phyloP scores from a whole-genome alignment of 2,797 vertebrate species.

The Dicrostonyx torquatus region DNA sequence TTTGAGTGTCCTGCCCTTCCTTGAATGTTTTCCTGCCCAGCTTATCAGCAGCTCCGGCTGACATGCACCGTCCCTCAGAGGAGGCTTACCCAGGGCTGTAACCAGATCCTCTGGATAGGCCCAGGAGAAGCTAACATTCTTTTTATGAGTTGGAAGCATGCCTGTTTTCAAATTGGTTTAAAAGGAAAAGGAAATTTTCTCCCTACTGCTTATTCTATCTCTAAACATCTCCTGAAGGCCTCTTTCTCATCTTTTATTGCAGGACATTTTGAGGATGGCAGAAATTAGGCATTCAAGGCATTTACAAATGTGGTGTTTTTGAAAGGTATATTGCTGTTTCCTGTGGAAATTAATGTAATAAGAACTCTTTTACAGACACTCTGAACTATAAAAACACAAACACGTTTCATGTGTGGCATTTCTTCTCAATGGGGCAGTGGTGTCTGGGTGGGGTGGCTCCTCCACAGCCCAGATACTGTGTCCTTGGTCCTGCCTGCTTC shows the following conservation, averaged over 20 bases:
- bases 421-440: background rate
- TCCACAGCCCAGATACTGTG: background rate
- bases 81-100: background rate
- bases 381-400: conserved; percentile 68
- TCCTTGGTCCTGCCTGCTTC: background rate
- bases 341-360: conserved; percentile 77
- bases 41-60: conserved; percentile 40
- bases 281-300: conserved; percentile 69
- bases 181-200: conserved; percentile 83
- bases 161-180: conserved; percentile 73
- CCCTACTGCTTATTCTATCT: conserved; percentile 79
- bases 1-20: background rate
- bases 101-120: conserved; percentile 62
- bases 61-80: conserved; percentile 54
- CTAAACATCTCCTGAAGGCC: conserved; percentile 77
- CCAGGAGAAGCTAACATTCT: conserved; percentile 70
- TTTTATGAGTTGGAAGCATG: conserved; percentile 78
- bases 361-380: conserved; percentile 73
- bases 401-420: conserved; percentile 71
- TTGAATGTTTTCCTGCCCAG: background rate
- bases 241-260: conserved; percentile 81
- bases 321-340: conserved; percentile 76
- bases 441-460: background rate
- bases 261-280: conserved; percentile 65
- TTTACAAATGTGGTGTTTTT: conserved; percentile 61